Evolutionary conservation across 2,113 vertebrate genomes (phyloP), one percentile per base, ranked within the genome.

Genomic region (Coturnix japonica): DNA sequence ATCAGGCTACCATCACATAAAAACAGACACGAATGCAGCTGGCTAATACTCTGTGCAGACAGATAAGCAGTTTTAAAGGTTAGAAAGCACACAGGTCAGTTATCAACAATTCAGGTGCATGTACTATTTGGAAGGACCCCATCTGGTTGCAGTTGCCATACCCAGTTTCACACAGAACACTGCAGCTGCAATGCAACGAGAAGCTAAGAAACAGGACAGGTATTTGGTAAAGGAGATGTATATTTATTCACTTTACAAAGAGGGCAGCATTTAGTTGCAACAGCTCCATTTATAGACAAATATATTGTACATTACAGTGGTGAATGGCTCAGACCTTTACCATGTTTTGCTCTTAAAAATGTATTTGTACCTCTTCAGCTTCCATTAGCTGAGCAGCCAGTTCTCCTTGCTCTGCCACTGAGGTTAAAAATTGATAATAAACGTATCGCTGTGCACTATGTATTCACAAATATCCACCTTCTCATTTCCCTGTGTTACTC

Each of bases 211-310:
- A 77, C 96, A 90, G 93, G 84, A 97, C 97, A 97, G 95, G 51
- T 85, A 80, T 87, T 77, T 93, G 91, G 91, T 97, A 98, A 98
- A 98, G 97, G 97, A 97, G 97, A 98, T 96, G 97, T 97, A 79
- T 94, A 97, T 98, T 98, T 98, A 98, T 98, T 98, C 97, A 98
- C 97, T 98, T 98, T 98, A 98, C 98, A 98, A 98, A 98, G 97
- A 97, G 95, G 96, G 97, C 92, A 95, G 96, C 97, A 97, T 97
- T 97, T 97, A 97, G 96, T 96, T 95, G 97, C 96, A 97, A 98
- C 96, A 98, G 96, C 91, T 98, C 95, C 95, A 96, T 97, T 97
- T 97, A 98, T 98, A 98, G 97, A 98, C 98, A 98, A 98, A 97
- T 97, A 97, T 96, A 97, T 97, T 98, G 97, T 98, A 98, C 97